Base-by-base conservation (phyloP, 2,888 invertebrate genomes). In the Diarsia mendica region DNA sequence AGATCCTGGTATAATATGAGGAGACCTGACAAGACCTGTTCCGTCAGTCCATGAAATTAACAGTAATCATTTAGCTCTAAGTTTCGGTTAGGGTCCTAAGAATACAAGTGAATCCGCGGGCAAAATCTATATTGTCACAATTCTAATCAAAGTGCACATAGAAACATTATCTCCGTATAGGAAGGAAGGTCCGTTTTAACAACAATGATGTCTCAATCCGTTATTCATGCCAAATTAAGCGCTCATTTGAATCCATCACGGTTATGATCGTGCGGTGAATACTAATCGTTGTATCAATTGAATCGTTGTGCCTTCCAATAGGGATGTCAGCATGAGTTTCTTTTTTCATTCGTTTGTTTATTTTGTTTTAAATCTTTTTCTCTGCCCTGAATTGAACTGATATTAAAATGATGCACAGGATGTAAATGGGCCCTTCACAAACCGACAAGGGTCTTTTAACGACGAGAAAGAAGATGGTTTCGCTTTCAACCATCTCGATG, bases 141-240 rank as follows among this genome's bases (percentile, higher is more conserved):
- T 23, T 15, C 15, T 8, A 9, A 28, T 28, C 8, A 15, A 28
- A 28, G 58, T 33, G 58, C 28, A 60, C 60, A 60, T 10, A 33
- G 18, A 60, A 33, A 67, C 23, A 69, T 33, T 75, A 46, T 33
- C 20, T 20, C n/a, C 44, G 2, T 23, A 44, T 3, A 77, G 53
- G 44, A 72, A 85, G 82, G 82, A 82, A 72, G 69, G n/a, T 23
- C 61, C 33, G 49, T 71, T 81, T 58, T 53, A 65, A 55, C 46
- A 65, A 77, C 77, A 77, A 75, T 68, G 66, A 72, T 73, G 58
- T 63, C 10, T 28, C 39, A 77, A 69, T 80, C 90, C 90, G 91
- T 89, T 90, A 90, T 75, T 84, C 79, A 82, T 51, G 71, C 90
- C 89, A 83, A 86, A 89, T 89, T 85, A 84, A 84, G 83, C 80